These are phyloP conservation scores for Paguma larvata DNA, from an alignment of 2,797 vertebrate genomes.

Conservation along the genomic window DNA sequence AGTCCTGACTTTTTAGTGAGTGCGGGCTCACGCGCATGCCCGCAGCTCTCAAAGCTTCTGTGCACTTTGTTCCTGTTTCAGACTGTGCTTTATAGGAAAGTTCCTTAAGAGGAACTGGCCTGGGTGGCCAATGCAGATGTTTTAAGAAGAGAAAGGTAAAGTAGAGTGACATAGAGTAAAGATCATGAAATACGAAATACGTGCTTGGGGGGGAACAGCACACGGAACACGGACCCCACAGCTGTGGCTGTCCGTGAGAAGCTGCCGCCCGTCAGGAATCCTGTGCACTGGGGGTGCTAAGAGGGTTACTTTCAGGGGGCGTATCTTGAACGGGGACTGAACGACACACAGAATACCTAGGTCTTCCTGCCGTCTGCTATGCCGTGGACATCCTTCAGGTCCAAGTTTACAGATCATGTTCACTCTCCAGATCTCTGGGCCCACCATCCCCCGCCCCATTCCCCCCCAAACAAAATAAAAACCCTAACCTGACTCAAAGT, in stretches of 20 bases:
- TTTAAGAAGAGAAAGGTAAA: constrained; percentile 41
- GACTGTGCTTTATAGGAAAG: background rate
- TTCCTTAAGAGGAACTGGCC: background rate
- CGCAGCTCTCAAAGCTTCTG: background rate
- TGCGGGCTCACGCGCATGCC: background rate
- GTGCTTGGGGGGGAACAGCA: background rate
- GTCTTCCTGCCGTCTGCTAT: background rate
- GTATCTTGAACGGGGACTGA: background rate
- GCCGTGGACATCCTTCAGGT: background rate
- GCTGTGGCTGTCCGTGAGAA: rapidly evolving
- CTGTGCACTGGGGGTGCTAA: background rate
- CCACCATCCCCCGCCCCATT: too few species aligned
- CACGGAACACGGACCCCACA: background rate
- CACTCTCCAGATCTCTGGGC: background rate
- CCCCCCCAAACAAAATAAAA: constrained; percentile 24
- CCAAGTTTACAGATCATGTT: background rate
- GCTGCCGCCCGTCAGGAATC: too few species aligned
- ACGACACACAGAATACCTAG: background rate
- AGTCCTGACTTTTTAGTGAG: too few species aligned
- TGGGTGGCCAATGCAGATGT: background rate
- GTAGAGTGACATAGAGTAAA: background rate
- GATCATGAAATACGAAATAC: background rate
- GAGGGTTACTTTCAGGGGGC: background rate
- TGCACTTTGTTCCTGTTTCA: background rate
- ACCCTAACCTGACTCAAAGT: background rate